Base-by-base conservation (phyloP, 2,113 vertebrate species). In the Pseudolaguvia tuberculata region DNA sequence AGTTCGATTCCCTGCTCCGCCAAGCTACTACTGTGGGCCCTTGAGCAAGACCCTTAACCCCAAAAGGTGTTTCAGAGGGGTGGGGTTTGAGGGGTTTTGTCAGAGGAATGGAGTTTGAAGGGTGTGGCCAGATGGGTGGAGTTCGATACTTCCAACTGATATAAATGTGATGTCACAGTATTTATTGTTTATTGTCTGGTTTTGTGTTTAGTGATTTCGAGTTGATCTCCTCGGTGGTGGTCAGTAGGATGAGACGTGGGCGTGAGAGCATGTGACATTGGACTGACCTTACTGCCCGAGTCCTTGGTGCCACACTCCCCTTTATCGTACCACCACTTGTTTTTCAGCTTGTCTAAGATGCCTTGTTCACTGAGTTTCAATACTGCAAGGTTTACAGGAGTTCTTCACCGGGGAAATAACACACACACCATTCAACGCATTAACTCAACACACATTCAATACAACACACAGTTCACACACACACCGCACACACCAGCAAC, bases 311-410 rank as follows among this genome's bases (percentile, higher is more conserved):
- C 96, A 95, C 94, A 96, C 87, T 96, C 94, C 86, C 94, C 94
- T 86, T 98, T 95, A 94, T 94, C 94, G 93, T 95, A 95, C 94
- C 94, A 95, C 94, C 93, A 95, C 94, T 95, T 95, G 93, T 92
- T 95, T 99, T 99, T 99, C 96, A 99, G 96, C 96, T 98, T 98
- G 96, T 99, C 96, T 99, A 99, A 98, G 96, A 98, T 92, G 95
- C 96, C 97, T 98, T 93, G 91, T 90, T 99, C 96, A 98, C 96
- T 98, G 96, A 98, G 95, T 98, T 99, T 99, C 96, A 99, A 98
- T 92, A 99, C 96, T 91, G 96, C 97, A 96, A 99, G 97, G 95
- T 97, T 99, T 98, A 99, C 97, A 94, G 95, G 96, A 94, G 95
- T 97, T 97, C 97, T 99, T 98, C 94, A 97, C 94, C 94, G 96